Evolutionary conservation across 2,113 vertebrate species (phyloP), one percentile per base, ranked within the genome.

Genomic region (Theristicus caerulescens): DNA sequence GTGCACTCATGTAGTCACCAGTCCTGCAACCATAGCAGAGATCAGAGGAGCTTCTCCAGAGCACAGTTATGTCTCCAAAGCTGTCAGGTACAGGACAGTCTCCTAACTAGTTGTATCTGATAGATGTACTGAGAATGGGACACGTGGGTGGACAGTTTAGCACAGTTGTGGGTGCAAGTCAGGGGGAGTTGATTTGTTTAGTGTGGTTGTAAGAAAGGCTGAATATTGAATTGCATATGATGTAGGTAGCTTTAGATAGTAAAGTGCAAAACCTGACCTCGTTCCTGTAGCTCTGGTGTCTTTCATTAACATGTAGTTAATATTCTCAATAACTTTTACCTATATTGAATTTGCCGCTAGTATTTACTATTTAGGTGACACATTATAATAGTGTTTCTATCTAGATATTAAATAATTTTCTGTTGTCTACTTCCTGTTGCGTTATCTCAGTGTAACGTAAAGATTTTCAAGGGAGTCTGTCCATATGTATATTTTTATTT

Each of bases 131-230:
- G 2, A 4, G 83, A 34, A 20, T 7, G 46, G 5, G 36, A 25
- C 5, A 20, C 0, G 0, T 17, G 11, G 4, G 34, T 46, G 55
- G 31, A 15, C 24, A 51, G 57, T 31, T 32, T 34, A 64, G 57
- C n/a, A 7, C 21, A n/a, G 67, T 59, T n/a, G 3, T 13, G 54
- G 17, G 7, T 38, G 46, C 22, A 81, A 47, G 11, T 16, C 36
- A 31, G 24, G 24, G 13, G 13, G 4, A 10, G 16, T 6, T 51
- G 38, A 7, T 17, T 40, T 52, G 9, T 85, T 79, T 27, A 9
- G 7, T 6, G 31, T 57, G 25, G 6, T 21, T 38, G 38, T 34
- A n/a, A 67, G 40, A 58, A 73, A 59, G 32, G 26, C n/a, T 72
- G 46, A 38, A 46, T 62, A 47, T 22, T 74, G 73, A 58, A 12